These are phyloP conservation scores for Nebria salina DNA, from an alignment of 2,888 invertebrate genomes.

Conservation along the genomic window DNA sequence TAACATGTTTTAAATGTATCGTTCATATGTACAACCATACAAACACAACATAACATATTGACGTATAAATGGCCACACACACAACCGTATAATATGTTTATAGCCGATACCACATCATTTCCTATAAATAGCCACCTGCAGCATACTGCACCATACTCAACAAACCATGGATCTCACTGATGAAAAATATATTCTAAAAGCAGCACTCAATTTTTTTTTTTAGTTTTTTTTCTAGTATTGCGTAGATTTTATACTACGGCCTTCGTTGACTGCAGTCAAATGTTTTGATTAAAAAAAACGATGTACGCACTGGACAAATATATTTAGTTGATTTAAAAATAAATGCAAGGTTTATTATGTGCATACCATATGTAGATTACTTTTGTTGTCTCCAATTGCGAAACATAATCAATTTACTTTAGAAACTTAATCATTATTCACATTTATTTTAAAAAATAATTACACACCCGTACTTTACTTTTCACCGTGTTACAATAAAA, in stretches of 20 bases:
- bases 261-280: too few relatives aligned
- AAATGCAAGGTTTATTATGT: background rate
- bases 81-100: background rate
- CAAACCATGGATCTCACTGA: background rate
- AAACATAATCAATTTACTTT: background rate
- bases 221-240: too few relatives aligned
- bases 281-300: too few relatives aligned
- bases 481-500: background rate
- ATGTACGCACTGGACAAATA: background rate
- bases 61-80: background rate
- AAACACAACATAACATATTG: background rate
- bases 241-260: too few relatives aligned
- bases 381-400: background rate
- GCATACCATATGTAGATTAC: background rate
- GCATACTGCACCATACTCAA: background rate
- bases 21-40: background rate
- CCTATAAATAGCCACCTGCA: slow-evolving; percentile 18
- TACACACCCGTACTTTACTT: background rate
- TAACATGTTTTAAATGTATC: background rate
- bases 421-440: background rate
- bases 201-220: background rate
- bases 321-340: background rate
- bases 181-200: background rate
- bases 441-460: background rate
- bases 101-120: slow-evolving; percentile 20